Conservation (phyloP, 2,113 vertebrate genomes). For the Tiliqua scincoides region DNA sequence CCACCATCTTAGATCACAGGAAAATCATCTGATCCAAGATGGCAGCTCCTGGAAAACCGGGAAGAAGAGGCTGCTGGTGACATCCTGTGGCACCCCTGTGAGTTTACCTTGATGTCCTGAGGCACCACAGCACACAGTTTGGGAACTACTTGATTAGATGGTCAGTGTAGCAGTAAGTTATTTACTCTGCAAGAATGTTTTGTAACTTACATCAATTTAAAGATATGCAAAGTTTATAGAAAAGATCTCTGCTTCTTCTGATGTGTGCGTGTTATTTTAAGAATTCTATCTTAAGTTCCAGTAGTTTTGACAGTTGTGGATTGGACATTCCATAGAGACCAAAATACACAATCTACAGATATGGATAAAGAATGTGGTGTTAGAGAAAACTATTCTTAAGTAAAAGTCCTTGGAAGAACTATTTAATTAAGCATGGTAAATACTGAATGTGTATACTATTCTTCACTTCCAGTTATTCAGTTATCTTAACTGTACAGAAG, state of each 20-base stretch:
- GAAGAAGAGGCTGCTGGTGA: too few relatives aligned
- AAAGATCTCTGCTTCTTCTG: background rate
- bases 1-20: too few relatives aligned
- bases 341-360: background rate
- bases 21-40: too few relatives aligned
- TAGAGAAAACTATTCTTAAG: background rate
- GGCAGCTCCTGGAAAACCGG: too few relatives aligned
- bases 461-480: background rate
- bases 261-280: background rate
- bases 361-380: background rate
- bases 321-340: background rate
- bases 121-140: too few relatives aligned
- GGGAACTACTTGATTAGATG: too few relatives aligned
- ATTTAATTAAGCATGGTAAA: background rate
- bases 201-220: background rate
- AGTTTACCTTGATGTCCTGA: too few relatives aligned
- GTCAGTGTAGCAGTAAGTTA: background rate
- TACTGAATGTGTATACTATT: background rate
- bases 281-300: background rate
- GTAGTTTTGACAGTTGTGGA: background rate
- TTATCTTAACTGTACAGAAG: constrained; percentile 8
- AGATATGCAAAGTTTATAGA: background rate
- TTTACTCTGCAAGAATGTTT: background rate
- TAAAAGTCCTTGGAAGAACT: background rate
- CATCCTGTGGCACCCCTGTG: too few relatives aligned